Evolutionary conservation across 1,140 invertebrate genomes (phyloP).

Genomic region (Glomeris maerens): DNA sequence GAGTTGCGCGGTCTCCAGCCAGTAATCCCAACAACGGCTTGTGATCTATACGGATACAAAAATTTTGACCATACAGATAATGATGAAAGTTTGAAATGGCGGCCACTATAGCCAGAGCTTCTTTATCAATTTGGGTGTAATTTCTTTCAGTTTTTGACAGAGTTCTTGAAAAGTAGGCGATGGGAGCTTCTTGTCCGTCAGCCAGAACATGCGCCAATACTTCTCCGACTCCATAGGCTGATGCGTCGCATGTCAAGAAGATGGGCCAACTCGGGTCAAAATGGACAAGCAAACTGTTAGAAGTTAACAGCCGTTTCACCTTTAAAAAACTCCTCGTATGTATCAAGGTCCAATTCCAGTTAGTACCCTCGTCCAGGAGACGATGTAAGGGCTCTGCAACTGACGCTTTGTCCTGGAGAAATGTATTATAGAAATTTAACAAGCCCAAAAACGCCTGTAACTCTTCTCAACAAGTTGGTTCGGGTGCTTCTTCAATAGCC

Average conservation of each 20-base stretch:
- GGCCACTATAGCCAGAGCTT: slow-evolving; percentile 21
- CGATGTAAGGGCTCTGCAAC: no score
- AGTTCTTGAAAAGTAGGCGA: slow-evolving; percentile 25
- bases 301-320: slow-evolving; percentile 14
- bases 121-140: no score
- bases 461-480: background rate
- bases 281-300: slow-evolving; percentile 19
- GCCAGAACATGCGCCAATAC: slow-evolving; percentile 24
- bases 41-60: slow-evolving; percentile 28
- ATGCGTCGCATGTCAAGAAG: slow-evolving; percentile 24
- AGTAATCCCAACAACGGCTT: slow-evolving; percentile 26
- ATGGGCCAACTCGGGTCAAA: slow-evolving; percentile 22
- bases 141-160: slow-evolving; percentile 16
- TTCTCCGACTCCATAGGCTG: slow-evolving; percentile 23
- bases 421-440: no score
- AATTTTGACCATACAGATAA: slow-evolving; percentile 22
- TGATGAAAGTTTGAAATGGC: slow-evolving; percentile 23
- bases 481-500: background rate
- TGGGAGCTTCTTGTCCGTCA: slow-evolving; percentile 22
- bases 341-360: background rate
- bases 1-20: no score
- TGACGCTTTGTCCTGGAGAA: no score
- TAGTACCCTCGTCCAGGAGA: no score
- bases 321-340: slow-evolving; percentile 22
- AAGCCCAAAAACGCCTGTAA: no score